Evolutionary conservation across 2,797 vertebrate species (phyloP).

Genomic region (Poliocrania exsul): DNA sequence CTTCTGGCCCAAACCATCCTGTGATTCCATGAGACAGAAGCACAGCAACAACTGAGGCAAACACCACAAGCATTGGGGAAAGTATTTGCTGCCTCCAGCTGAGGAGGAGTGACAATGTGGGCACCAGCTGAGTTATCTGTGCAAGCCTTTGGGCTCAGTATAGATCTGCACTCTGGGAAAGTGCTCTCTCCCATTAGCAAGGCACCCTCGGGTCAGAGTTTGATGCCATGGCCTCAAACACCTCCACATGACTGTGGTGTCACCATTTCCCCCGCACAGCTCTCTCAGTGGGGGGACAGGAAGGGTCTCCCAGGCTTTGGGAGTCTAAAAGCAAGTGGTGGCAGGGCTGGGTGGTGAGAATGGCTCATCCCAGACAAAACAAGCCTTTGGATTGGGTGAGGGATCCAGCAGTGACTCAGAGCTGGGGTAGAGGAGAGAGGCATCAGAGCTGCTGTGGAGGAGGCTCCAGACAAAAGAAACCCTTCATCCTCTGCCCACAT

Average conservation of each 20-base stretch:
- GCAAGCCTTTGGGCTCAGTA: neutral
- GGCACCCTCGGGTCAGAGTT: fast-evolving
- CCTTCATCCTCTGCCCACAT: conserved; percentile 1
- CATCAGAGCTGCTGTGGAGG: conserved; percentile 4
- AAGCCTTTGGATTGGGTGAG: neutral
- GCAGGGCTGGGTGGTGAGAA: neutral
- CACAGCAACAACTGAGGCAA: neutral
- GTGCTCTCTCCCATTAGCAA: neutral
- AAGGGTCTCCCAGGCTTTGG: neutral
- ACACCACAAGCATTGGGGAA: neutral
- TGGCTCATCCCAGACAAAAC: neutral
- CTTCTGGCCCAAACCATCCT: neutral
- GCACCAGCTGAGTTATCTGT: neutral
- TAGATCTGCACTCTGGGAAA: neutral
- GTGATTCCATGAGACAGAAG: neutral
- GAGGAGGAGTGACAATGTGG: neutral
- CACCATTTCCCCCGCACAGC: neutral
- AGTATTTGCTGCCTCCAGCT: neutral
- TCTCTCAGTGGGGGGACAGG: fast-evolving
- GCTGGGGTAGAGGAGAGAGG: neutral
- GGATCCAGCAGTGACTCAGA: conserved; percentile 14
- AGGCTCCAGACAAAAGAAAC: neutral
- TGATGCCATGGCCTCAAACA: neutral
- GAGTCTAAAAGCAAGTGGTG: neutral
- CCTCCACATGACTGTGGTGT: fast-evolving